Conservation (phyloP, 1,140 invertebrate genomes). For the Oncopodura yosiiana region DNA sequence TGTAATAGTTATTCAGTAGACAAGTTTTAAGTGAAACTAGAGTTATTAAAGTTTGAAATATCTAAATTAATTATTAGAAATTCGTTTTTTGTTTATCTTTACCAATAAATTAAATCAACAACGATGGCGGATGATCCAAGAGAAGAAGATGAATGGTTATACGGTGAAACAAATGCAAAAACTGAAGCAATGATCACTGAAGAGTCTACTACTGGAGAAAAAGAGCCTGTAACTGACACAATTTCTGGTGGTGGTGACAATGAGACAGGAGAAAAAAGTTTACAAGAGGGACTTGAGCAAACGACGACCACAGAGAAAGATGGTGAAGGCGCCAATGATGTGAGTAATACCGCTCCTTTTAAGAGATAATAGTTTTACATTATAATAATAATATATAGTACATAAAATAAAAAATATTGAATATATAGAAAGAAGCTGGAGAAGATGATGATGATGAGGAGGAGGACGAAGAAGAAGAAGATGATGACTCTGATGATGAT, state of each 20-base stretch:
- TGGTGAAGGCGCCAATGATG: slow-evolving; percentile 46
- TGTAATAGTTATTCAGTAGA: neutral
- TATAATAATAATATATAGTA: neutral
- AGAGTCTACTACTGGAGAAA: slow-evolving; percentile 32
- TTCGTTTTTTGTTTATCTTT: neutral
- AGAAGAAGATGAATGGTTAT: slow-evolving; percentile 65
- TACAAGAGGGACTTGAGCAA: slow-evolving; percentile 18
- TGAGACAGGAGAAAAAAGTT: slow-evolving; percentile 12
- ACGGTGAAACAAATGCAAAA: slow-evolving; percentile 46
- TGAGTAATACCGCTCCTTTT: neutral
- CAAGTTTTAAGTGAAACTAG: neutral
- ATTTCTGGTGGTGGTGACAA: slow-evolving; percentile 11
- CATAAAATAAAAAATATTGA: neutral
- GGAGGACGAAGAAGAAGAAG: slow-evolving; percentile 56
- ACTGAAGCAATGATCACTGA: slow-evolving; percentile 17
- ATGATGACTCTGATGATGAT: slow-evolving; percentile 66
- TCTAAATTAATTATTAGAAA: neutral
- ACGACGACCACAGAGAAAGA: slow-evolving; percentile 45
- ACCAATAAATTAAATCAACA: neutral
- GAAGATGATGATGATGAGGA: slow-evolving; percentile 39
- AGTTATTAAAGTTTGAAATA: neutral
- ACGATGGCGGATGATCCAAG: slow-evolving; percentile 48
- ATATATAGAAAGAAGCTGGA: slow-evolving; percentile 1
- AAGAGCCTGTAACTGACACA: slow-evolving; percentile 33
- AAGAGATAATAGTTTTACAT: too few species aligned